Evolutionary conservation across 2,888 invertebrate species (phyloP).

Genomic region (Syrista parreyssii): DNA sequence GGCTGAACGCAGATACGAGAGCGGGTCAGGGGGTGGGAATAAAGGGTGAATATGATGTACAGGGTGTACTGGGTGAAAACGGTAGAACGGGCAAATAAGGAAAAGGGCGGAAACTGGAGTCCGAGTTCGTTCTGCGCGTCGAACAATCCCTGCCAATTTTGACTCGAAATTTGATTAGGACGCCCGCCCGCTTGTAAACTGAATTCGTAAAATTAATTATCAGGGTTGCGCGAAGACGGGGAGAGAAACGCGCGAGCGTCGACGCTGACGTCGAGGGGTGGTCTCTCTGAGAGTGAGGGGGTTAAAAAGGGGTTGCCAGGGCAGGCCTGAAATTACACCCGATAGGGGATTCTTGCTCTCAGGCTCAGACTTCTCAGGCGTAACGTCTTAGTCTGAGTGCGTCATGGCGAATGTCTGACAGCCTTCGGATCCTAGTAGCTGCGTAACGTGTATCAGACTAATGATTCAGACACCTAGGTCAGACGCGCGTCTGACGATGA

Average conservation of each 20-base stretch:
- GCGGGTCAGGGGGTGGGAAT: too few species aligned
- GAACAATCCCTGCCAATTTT: conserved; percentile 62
- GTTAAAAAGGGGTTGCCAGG: conserved; percentile 23
- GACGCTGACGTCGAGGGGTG: conserved; percentile 12
- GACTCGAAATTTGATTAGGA: conserved; percentile 54
- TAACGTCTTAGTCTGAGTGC: conserved; percentile 19
- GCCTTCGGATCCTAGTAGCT: conserved; percentile 48
- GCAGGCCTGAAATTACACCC: conserved; percentile 52
- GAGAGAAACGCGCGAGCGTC: conserved; percentile 28
- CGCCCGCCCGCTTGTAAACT: conserved; percentile 56
- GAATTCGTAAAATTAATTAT: conserved; percentile 62
- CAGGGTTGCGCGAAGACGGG: conserved; percentile 41
- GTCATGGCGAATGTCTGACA: conserved; percentile 19
- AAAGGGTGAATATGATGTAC: too few species aligned
- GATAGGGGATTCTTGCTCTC: conserved; percentile 34
- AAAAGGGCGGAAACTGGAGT: neutral
- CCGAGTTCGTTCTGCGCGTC: conserved; percentile 6
- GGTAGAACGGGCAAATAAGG: neutral
- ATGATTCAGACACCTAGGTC: conserved; percentile 54
- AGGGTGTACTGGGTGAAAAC: neutral
- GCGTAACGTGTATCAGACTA: conserved; percentile 49
- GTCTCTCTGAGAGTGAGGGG: neutral
- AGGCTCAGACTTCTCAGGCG: conserved; percentile 22
- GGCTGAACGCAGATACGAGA: too few species aligned
- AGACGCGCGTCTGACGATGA: conserved; percentile 19